Conservation (phyloP, 1,140 invertebrate species). For the Geopemphigus sp. region DNA sequence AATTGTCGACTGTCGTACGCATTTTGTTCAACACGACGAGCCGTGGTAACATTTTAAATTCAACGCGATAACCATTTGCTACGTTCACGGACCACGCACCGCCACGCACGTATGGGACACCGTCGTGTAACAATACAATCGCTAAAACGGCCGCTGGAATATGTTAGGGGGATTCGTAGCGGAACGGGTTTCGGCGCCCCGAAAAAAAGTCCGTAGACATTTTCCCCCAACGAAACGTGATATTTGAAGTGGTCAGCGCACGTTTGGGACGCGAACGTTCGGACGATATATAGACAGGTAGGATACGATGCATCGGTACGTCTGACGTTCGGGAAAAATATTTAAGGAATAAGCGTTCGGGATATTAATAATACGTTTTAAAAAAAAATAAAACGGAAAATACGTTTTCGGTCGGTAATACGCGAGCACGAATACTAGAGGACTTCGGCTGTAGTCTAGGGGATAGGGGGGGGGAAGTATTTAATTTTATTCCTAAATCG, state of each 20-base stretch:
- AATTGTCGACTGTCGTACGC: background rate
- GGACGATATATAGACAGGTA: background rate
- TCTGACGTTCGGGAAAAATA: too few relatives aligned
- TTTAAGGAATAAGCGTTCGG: too few relatives aligned
- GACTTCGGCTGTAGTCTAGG: too few relatives aligned
- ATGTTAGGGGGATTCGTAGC: conserved; percentile 16
- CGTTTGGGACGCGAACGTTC: background rate
- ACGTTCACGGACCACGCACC: background rate
- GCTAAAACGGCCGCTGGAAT: background rate
- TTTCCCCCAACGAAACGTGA: background rate
- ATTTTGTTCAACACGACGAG: background rate
- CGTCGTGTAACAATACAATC: conserved; percentile 20
- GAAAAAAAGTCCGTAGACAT: background rate
- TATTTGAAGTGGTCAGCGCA: background rate
- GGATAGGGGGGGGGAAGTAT: too few relatives aligned
- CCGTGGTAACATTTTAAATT: background rate
- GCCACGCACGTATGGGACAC: background rate
- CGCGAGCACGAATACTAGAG: too few relatives aligned
- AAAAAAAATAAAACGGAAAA: too few relatives aligned
- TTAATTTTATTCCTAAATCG: too few relatives aligned
- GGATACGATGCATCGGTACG: too few relatives aligned
- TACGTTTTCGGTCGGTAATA: too few relatives aligned
- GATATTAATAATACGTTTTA: too few relatives aligned
- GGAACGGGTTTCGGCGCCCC: conserved; percentile 19
- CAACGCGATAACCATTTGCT: conserved; percentile 1